phyloP scores from a whole-genome alignment of 2,113 vertebrate species.

The Hippocampus barbouri region DNA sequence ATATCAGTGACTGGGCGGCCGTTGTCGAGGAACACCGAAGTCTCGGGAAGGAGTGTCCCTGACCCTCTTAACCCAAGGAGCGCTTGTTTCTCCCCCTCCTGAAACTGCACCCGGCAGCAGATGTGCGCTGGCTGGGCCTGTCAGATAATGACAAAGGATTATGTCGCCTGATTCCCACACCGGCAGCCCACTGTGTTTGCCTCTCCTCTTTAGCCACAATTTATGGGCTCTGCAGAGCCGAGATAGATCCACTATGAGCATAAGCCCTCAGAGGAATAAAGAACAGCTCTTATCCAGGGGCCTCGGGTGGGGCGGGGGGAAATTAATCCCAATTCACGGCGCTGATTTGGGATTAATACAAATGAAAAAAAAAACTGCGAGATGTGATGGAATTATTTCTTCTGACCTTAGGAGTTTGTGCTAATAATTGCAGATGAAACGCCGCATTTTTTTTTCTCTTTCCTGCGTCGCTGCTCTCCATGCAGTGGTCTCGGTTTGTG shows the following conservation, averaged over 20 bases:
- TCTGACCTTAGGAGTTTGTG: not conserved
- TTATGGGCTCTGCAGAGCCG: constrained; percentile 63
- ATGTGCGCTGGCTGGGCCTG: constrained; percentile 65
- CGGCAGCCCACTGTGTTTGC: constrained; percentile 64
- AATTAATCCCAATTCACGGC: constrained; percentile 62
- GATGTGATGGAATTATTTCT: constrained; percentile 61
- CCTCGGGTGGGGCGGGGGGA: not conserved
- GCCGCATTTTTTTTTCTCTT: not conserved
- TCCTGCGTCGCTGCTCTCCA: not conserved
- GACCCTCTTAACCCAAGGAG: constrained; percentile 52
- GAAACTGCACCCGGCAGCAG: constrained; percentile 64
- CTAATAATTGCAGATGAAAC: not conserved
- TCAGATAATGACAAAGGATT: constrained; percentile 74
- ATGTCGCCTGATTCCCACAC: constrained; percentile 67
- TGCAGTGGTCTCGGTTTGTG: not conserved
- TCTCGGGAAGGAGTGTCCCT: constrained; percentile 41
- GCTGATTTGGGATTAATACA: constrained; percentile 70
- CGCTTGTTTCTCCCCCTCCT: constrained; percentile 41
- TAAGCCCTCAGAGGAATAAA: constrained; percentile 61
- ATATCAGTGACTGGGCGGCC: constrained; percentile 38
- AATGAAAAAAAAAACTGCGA: constrained; percentile 59
- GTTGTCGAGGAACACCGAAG: constrained; percentile 47
- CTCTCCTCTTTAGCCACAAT: constrained; percentile 66
- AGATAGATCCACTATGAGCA: constrained; percentile 63
- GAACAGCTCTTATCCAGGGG: constrained; percentile 52